Base-by-base conservation (phyloP, 2,113 vertebrate genomes). In the Ptilorrhoa leucosticta region DNA sequence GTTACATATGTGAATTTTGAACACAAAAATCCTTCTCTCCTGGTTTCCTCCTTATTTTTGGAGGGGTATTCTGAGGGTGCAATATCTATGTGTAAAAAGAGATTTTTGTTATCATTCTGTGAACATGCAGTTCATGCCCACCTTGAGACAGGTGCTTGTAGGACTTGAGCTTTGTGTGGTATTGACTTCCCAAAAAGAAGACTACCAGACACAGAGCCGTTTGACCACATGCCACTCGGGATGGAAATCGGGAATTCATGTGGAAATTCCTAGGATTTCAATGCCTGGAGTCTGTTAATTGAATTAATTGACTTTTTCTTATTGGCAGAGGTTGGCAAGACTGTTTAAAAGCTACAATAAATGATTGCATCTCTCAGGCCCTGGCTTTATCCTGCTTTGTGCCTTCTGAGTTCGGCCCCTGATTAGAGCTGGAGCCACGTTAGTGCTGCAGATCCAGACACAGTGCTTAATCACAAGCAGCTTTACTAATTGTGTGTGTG, bases 401-500 rank as follows among this genome's bases (percentile, higher is more conserved):
- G 6, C 47, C 54, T 69, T 68, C 51, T 39, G 69, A 80, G 40
- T 87, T 89, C 60, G 60, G 53, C 42, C 53, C 82, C 69, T 50
- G 35, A 75, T 66, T 68, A 82, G 53, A 89, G 63, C 44, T 39
- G 83, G 69, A 92, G 30, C 61, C 40, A 21, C 1, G 9, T 39
- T 57, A 33, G 54, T 37, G 7, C n/a, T 63, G 21, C 48, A 56
- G 48, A 75, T 94, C 27, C 72, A 77, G 78, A 82, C 63, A 21
- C 61, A 54, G 51, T 7, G 20, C 75, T 87, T 94, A 71, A 91
- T 93, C 61, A 70, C 58, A 83, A 82, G 69, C 5, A 0, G 64
- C 91, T 95, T 96, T 68, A 51, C 92, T 92, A 90, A 83, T 78
- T 86, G 70, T 61, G 37, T 71, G 40, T 90, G 73, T 93, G 94